A percentile compares a stretch with the other conserved stretches of the same genome.
Evolutionary conservation across 2,113 vertebrate species (phyloP).

Genomic region (Platycercus adscitus): DNA sequence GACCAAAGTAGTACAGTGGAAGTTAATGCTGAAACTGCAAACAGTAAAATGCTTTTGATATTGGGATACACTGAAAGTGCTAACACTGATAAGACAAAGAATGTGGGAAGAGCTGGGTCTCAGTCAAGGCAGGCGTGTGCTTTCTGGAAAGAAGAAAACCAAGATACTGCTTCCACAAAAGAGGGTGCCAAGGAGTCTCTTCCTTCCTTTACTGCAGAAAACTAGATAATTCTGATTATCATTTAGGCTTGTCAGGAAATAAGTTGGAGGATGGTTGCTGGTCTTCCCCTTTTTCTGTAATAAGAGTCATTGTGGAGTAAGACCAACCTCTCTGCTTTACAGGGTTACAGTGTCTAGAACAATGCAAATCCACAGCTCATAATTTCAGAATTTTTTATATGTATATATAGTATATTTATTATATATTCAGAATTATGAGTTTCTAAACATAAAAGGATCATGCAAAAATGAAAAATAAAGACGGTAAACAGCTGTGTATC

Average conservation of each 20-base stretch:
- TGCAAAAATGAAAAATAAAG: not conserved
- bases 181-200: slow-evolving; percentile 13
- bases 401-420: not conserved
- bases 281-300: not conserved
- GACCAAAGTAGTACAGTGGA: not conserved
- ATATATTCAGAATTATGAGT: not conserved
- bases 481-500: not conserved
- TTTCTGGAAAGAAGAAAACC: slow-evolving; percentile 34
- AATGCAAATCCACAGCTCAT: not conserved
- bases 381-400: not conserved
- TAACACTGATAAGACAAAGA: slow-evolving; percentile 4
- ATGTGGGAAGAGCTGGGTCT: not conserved
- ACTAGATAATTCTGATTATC: slow-evolving; percentile 18
- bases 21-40: not conserved
- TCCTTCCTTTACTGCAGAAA: slow-evolving; percentile 46
- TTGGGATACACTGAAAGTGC: not conserved
- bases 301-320: not conserved
- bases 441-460: not conserved
- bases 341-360: not conserved
- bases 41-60: not conserved
- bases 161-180: not conserved
- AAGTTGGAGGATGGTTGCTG: not conserved
- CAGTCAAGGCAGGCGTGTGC: not conserved
- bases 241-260: slow-evolving; percentile 25
- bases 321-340: not conserved